Evolutionary conservation across 2,113 vertebrate species (phyloP).

Genomic region (Pionites leucogaster): DNA sequence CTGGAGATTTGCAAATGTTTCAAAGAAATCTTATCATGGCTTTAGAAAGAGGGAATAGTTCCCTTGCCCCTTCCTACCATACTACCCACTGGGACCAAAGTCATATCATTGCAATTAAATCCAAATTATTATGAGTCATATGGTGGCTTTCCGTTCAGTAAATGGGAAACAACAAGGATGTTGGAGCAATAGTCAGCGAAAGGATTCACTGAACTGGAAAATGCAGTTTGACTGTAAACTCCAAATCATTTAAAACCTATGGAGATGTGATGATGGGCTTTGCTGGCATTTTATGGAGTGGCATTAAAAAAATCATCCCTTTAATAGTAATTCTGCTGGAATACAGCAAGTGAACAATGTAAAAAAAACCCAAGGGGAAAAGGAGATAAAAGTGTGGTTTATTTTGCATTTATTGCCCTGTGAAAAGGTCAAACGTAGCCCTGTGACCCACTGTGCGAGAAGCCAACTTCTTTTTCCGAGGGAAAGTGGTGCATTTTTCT

Average conservation of each 20-base stretch:
- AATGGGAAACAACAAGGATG: constrained; percentile 56
- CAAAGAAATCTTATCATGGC: background rate
- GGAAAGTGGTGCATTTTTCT: background rate
- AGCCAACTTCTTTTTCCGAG: background rate
- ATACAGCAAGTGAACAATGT: constrained; percentile 2
- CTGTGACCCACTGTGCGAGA: background rate
- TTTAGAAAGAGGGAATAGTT: background rate
- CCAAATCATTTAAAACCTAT: constrained; percentile 62
- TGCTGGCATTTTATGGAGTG: constrained; percentile 1
- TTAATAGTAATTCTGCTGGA: constrained; percentile 63
- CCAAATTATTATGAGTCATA: constrained; percentile 25
- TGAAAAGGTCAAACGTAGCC: background rate
- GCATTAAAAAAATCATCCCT: constrained; percentile 36
- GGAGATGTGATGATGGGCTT: constrained; percentile 54
- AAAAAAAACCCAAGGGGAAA: background rate
- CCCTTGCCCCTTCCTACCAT: background rate
- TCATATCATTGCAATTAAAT: constrained; percentile 38
- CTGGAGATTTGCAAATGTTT: background rate
- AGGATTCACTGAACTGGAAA: constrained; percentile 70
- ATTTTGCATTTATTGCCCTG: background rate
- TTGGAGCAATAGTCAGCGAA: constrained; percentile 41
- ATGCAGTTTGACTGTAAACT: constrained; percentile 59
- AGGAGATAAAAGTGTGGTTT: background rate
- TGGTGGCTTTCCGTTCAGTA: constrained; percentile 43
- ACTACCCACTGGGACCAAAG: constrained; percentile 19